Conservation (phyloP, 2,113 vertebrate species). For the Hippoglossus stenolepis region DNA sequence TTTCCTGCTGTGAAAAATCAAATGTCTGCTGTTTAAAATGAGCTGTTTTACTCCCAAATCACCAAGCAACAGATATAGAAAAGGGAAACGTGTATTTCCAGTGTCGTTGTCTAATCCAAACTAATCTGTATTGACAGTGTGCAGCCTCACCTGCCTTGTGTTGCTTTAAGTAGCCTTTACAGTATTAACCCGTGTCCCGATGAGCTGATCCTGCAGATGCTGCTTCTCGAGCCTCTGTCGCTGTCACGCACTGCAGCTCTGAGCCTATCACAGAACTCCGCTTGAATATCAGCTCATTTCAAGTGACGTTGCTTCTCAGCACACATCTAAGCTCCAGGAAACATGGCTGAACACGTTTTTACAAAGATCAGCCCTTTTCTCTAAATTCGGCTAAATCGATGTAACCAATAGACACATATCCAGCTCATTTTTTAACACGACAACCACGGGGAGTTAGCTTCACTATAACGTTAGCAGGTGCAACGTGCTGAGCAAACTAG, state of each 20-base stretch:
- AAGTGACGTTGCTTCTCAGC: not conserved
- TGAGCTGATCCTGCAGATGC: not conserved
- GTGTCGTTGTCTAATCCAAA: not conserved
- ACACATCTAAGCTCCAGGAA: fast-evolving
- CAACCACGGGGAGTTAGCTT: not conserved
- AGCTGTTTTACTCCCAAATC: not conserved
- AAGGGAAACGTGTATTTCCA: not conserved
- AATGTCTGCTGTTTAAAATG: not conserved
- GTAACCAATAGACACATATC: fast-evolving
- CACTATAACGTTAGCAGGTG: not conserved
- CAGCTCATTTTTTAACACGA: not conserved
- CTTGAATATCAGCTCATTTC: not conserved
- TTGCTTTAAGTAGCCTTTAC: not conserved
- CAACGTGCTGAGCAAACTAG: not conserved
- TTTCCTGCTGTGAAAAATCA: too few relatives aligned
- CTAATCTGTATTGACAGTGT: not conserved
- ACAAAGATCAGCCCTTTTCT: not conserved
- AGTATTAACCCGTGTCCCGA: not conserved
- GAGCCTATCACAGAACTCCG: not conserved
- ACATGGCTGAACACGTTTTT: fast-evolving
- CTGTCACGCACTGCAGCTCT: not conserved
- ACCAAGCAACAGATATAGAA: not conserved
- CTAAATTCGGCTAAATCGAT: conserved; percentile 5
- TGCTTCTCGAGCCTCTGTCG: not conserved
- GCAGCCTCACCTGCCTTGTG: not conserved